phyloP scores from a whole-genome alignment of 1,140 invertebrate genomes.

The Pseudomyrmex gracilis region DNA sequence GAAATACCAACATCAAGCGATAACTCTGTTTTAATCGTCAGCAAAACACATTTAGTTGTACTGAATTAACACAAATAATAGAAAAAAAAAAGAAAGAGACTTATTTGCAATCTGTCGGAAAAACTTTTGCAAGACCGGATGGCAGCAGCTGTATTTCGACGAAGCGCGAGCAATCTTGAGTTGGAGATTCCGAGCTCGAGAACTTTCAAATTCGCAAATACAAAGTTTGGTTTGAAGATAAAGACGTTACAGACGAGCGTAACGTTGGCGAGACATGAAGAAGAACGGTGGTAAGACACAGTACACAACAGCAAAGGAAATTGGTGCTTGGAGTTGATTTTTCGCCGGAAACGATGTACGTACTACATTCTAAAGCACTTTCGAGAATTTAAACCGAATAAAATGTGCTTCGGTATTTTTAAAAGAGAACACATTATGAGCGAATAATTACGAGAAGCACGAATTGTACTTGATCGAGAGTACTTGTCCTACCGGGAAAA shows the following conservation, averaged over 20 bases:
- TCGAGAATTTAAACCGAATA: neutral
- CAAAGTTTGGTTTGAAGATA: neutral
- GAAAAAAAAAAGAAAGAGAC: neutral
- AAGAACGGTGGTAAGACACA: neutral
- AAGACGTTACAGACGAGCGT: neutral
- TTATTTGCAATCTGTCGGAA: neutral
- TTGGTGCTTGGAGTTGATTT: neutral
- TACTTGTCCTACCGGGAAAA: neutral
- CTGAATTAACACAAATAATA: neutral
- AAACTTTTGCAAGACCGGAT: neutral
- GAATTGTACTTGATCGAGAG: neutral
- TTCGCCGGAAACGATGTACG: neutral
- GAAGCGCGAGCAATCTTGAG: neutral
- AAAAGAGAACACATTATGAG: constrained; percentile 1
- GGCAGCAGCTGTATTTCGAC: neutral
- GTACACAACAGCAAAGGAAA: constrained; percentile 3
- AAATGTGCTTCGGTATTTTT: neutral
- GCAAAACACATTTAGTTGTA: no score
- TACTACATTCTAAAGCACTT: neutral
- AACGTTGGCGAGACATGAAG: neutral
- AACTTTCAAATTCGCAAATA: constrained; percentile 4
- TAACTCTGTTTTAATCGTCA: no score
- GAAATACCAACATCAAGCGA: no score
- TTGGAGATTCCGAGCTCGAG: neutral
- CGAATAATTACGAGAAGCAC: neutral